A percentile compares a stretch with the other conserved stretches of the same genome.
These are phyloP conservation scores for Adelphocoris suturalis DNA, from an alignment of 2,888 invertebrate genomes.

Conservation along the genomic window DNA sequence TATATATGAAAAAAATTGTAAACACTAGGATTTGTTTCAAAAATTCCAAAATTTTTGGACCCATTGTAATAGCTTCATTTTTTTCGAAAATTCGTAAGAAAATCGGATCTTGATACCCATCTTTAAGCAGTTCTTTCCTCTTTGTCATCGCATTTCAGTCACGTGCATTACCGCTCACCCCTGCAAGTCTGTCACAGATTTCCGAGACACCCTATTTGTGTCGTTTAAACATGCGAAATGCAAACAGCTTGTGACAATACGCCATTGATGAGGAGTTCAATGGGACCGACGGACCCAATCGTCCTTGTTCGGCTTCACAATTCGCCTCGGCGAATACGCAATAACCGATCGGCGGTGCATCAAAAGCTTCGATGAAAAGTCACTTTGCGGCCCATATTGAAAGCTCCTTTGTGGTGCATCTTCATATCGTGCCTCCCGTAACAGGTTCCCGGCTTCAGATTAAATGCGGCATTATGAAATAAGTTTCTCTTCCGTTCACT, in stretches of 20 bases:
- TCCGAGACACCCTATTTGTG: background rate
- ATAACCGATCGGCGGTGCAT: constrained; percentile 8
- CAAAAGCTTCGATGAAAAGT: constrained; percentile 21
- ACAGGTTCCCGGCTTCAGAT: too few species aligned
- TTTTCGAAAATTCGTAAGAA: too few species aligned
- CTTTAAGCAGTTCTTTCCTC: too few species aligned
- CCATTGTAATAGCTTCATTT: too few species aligned
- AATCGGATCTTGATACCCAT: too few species aligned
- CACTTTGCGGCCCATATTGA: background rate
- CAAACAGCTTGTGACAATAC: constrained; percentile 44
- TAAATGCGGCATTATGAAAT: too few species aligned
- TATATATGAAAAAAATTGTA: too few species aligned
- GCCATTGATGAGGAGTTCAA: constrained; percentile 37
- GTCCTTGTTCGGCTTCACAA: constrained; percentile 41
- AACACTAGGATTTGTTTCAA: too few species aligned
- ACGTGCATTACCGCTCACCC: too few species aligned
- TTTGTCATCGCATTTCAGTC: too few species aligned
- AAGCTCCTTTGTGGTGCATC: background rate
- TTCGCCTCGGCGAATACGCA: background rate
- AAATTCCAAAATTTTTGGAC: too few species aligned
- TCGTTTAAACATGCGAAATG: constrained; percentile 37
- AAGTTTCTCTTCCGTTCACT: too few species aligned
- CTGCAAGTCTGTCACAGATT: background rate
- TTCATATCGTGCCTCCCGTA: background rate
- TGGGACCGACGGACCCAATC: constrained; percentile 8